Base-by-base conservation (phyloP, 2,797 vertebrate species). In the Sebastes itinus region DNA sequence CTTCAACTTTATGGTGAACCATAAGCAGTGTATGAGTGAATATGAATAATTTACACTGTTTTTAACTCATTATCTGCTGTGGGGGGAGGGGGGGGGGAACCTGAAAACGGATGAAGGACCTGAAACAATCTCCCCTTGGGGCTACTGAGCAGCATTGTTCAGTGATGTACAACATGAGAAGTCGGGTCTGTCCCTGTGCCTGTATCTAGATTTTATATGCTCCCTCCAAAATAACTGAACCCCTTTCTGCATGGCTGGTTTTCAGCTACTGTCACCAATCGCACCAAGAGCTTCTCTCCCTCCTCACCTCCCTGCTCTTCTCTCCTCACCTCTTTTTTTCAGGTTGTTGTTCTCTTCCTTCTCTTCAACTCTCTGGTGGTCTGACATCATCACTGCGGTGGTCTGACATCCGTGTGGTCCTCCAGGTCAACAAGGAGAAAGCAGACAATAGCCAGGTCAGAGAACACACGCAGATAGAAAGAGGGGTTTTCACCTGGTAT, bases 351-450 rank as follows among this genome's bases (percentile, higher is more conserved):
- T 61, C 23, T 28, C 69, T 35, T n/a, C 23, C 30, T 22, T 61
- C 23, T 28, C 69, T 38, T n/a, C 23, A 35, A 22, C 85, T 84
- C 89, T 71, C 69, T 46, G 92, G 91, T 91, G 91, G 90, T 92
- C 88, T 80, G 81, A 82, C 52, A 67, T 77, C 62, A 82, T 75
- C 78, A 64, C 76, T 14, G 74, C 1, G 85, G 83, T 83, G 89
- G 90, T 90, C 87, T 72, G 42, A 78, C 75, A 79, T 18, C 59
- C 18, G 80, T 90, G 91, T 88, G 92, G 87, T 88, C 88, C 82
- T 49, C 54, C 32, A 23, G 88, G 84, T 88, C 81, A 67, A 58
- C 54, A 13, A 6, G 71, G 86, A 62, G 81, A 79, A 49, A 32
- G 11, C 68, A 81, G 71, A 82, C 77, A 62, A 12, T 52, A 79